These are phyloP conservation scores for Molossus alvarezi DNA, from an alignment of 2,797 vertebrate genomes.

Conservation along the genomic window DNA sequence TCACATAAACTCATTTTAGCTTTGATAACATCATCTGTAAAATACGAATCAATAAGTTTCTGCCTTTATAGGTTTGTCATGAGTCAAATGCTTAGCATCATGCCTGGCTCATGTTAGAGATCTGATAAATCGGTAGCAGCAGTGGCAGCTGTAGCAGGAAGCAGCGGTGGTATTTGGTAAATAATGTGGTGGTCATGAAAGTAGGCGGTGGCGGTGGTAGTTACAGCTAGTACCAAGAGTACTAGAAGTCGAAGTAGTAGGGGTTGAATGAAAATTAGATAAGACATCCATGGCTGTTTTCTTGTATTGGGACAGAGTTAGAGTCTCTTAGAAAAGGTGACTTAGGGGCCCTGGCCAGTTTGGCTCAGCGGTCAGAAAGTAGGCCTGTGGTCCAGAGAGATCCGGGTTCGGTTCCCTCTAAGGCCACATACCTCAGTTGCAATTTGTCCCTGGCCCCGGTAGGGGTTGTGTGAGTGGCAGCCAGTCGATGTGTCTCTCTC, in stretches of 20 bases:
- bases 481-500: no score
- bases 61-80: neutral
- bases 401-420: no score
- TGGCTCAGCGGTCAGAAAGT: no score
- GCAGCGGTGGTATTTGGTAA: no score
- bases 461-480: no score
- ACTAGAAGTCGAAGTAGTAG: neutral
- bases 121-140: neutral
- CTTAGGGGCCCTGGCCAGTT: neutral
- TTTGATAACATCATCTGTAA: slow-evolving; percentile 43
- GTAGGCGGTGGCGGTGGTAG: neutral
- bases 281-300: neutral
- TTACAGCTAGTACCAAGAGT: neutral
- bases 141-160: neutral
- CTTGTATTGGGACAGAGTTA: neutral
- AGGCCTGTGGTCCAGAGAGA: no score
- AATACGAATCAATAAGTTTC: neutral
- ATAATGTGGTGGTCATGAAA: no score
- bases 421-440: no score
- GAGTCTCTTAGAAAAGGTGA: neutral
- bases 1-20: neutral
- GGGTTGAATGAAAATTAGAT: neutral
- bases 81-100: neutral
- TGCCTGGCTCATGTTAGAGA: neutral
- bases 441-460: no score